These are phyloP conservation scores for Acleris emargana DNA, from an alignment of 2,888 invertebrate species.

Conservation along the genomic window DNA sequence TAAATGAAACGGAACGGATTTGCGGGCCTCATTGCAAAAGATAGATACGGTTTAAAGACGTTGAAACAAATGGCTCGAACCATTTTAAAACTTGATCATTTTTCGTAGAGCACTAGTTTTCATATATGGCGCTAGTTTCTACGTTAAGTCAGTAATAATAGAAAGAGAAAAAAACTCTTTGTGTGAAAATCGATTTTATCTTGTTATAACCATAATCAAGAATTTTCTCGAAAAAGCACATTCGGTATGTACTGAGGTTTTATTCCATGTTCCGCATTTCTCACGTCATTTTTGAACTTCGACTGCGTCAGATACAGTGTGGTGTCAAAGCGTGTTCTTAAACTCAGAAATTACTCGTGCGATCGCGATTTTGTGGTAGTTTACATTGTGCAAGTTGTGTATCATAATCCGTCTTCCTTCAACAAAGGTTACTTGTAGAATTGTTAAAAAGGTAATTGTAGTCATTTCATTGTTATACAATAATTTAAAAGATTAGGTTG, in stretches of 20 bases:
- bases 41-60: neutral
- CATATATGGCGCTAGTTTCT: constrained; percentile 21
- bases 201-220: constrained; percentile 28
- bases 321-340: constrained; percentile 37
- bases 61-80: constrained; percentile 3
- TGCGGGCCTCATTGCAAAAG: no score
- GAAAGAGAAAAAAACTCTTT: constrained; percentile 9
- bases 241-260: constrained; percentile 37
- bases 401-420: constrained; percentile 15
- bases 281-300: constrained; percentile 37
- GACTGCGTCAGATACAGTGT: constrained; percentile 31
- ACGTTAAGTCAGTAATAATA: neutral
- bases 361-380: constrained; percentile 51
- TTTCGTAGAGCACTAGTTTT: neutral
- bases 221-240: constrained; percentile 51
- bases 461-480: constrained; percentile 4
- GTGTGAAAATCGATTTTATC: neutral
- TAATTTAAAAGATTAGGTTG: constrained; percentile 7
- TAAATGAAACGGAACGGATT: no score
- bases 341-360: constrained; percentile 45
- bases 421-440: constrained; percentile 26
- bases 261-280: constrained; percentile 28
- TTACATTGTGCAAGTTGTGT: constrained; percentile 40
- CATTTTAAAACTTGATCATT: neutral
- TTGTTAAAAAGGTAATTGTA: constrained; percentile 27